Evolutionary conservation across 2,888 invertebrate genomes (phyloP).

Genomic region (Odiellus spinosus): DNA sequence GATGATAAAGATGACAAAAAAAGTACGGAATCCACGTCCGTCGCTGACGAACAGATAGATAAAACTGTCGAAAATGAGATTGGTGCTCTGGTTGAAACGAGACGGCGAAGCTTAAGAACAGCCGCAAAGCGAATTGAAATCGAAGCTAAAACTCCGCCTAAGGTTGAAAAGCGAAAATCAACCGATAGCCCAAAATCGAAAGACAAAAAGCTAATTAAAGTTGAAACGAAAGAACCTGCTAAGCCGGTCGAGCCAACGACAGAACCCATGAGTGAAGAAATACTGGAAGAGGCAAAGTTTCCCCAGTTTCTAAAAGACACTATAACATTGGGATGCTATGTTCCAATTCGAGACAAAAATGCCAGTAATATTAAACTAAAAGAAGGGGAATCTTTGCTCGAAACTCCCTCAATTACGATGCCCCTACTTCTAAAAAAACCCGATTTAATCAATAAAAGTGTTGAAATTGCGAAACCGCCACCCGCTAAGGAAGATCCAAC

Average conservation of each 20-base stretch:
- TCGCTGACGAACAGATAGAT: too few relatives aligned
- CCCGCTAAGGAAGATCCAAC: background rate
- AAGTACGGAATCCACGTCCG: too few relatives aligned
- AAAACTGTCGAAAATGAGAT: too few relatives aligned
- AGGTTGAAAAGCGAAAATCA: too few relatives aligned
- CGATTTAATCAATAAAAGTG: constrained; percentile 3
- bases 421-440: constrained; percentile 20
- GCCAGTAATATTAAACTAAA: constrained; percentile 12
- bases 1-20: too few relatives aligned
- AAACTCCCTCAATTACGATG: constrained; percentile 20
- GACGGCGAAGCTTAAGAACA: too few relatives aligned
- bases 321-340: constrained; percentile 10
- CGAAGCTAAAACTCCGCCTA: too few relatives aligned
- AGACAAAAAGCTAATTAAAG: too few relatives aligned
- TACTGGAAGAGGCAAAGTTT: background rate
- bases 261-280: background rate
- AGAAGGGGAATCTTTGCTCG: constrained; percentile 18
- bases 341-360: constrained; percentile 16
- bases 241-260: background rate
- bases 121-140: too few relatives aligned
- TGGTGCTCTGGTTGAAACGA: too few relatives aligned
- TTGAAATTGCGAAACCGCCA: background rate
- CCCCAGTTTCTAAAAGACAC: background rate
- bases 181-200: too few relatives aligned
- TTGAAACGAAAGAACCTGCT: too few relatives aligned